phyloP scores from a whole-genome alignment of 2,888 invertebrate genomes.

The Lacanobia wlatinum region DNA sequence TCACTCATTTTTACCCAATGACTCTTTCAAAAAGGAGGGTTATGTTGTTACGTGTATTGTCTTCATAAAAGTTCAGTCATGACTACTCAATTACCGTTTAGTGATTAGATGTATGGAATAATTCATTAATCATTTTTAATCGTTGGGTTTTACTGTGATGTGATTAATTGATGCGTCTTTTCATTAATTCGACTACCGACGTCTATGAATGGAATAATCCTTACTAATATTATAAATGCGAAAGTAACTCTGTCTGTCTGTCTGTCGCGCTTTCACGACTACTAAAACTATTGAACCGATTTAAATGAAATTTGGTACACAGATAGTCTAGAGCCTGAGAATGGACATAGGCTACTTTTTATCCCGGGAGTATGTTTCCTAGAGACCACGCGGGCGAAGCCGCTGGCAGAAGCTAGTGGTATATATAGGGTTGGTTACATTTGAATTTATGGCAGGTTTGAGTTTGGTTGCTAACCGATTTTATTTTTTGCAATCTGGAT shows the following conservation, averaged over 20 bases:
- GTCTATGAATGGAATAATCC: too few species aligned
- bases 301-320: too few species aligned
- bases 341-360: too few species aligned
- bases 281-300: too few species aligned
- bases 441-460: background rate
- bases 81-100: slow-evolving; percentile 49
- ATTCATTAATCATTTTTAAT: slow-evolving; percentile 47
- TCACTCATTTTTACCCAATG: slow-evolving; percentile 49
- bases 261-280: too few species aligned
- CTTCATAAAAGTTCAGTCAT: slow-evolving; percentile 20
- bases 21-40: background rate
- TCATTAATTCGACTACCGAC: slow-evolving; percentile 9
- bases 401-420: too few species aligned
- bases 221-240: too few species aligned
- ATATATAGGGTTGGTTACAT: background rate
- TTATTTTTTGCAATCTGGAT: background rate
- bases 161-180: slow-evolving; percentile 31
- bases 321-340: too few species aligned
- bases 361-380: too few species aligned
- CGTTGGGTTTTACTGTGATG: background rate
- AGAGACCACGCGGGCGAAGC: too few species aligned
- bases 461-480: background rate
- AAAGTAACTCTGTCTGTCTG: too few species aligned
- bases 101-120: slow-evolving; percentile 16
- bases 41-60: slow-evolving; percentile 8